These are phyloP conservation scores for Actias luna DNA, from an alignment of 2,888 invertebrate genomes.

Conservation along the genomic window DNA sequence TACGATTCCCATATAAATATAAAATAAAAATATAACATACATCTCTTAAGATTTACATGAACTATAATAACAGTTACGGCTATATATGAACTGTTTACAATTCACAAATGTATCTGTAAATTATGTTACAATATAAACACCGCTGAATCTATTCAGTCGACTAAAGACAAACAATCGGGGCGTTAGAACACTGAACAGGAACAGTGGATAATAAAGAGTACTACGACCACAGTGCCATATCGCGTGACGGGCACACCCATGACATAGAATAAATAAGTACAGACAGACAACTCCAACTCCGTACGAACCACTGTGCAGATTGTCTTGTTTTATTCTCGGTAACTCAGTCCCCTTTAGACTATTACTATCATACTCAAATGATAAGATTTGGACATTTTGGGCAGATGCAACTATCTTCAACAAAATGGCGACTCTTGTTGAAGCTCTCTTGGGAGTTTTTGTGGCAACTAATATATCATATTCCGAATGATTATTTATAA, in stretches of 20 bases:
- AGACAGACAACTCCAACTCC: no score
- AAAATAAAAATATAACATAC: constrained; percentile 74
- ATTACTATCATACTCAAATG: no score
- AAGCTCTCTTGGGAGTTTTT: no score
- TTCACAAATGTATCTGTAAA: constrained; percentile 63
- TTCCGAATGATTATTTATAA: no score
- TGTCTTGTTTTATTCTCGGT: no score
- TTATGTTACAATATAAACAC: constrained; percentile 60
- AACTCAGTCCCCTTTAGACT: no score
- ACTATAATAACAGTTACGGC: constrained; percentile 77
- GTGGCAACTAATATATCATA: no score
- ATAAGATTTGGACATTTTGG: no score
- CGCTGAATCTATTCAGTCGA: constrained; percentile 19
- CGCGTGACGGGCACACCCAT: constrained; percentile 13
- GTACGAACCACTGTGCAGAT: no score
- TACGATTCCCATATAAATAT: constrained; percentile 52
- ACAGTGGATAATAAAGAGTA: background rate
- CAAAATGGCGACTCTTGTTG: no score
- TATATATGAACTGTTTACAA: constrained; percentile 67
- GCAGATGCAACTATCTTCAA: no score
- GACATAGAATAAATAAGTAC: background rate
- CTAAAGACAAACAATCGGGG: background rate
- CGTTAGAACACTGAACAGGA: background rate
- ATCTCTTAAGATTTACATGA: constrained; percentile 78
- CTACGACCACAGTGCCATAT: constrained; percentile 2